Base-by-base conservation (phyloP, 2,888 invertebrate species). In the Nezara viridula region DNA sequence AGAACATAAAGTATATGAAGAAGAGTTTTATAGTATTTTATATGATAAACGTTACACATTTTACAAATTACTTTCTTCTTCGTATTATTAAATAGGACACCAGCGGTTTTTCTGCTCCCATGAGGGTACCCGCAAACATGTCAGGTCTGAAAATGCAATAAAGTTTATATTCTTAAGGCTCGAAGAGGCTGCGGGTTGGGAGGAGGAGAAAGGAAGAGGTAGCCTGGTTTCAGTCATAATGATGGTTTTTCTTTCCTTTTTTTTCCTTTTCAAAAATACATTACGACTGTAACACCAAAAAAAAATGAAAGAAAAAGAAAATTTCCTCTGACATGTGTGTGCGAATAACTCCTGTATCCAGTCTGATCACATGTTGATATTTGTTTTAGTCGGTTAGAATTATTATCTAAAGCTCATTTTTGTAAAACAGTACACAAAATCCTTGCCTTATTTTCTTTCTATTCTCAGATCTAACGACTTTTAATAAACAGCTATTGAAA, bases 151-250 rank as follows among this genome's bases (percentile, higher is more conserved):
- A 37, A 32, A 60, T 16, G 21, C 16, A 73, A 73, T 73, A 37
- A 73, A 73, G 32, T 73, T 14, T 60, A 5, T 60, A 60, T 27
- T 60, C 60, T 60, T 60, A 32, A 32, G 66, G 32, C 37, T 37
- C n/a, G n/a, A 73, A 21, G 12, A 81, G 44, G 44, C 44, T 81
- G 81, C 81, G 81, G 81, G 81, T n/a, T n/a, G n/a, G 10, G 81
- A 44, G 14, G 32, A 19, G 16, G 12, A 73, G 10, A 73, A 37
- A 73, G 24, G 6, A 77, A 77, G 7, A 24, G 40, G n/a, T 10
- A 40, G 7, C 19, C 37, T 73, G 37, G 73, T 37, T 73, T 73
- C 14, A 19, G 19, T 37, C 37, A 37, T 73, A 12, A 40, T 77
- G 21, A 40, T 21, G 24, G 37, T 40, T 19, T 66, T 73, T 73